phyloP scores from a whole-genome alignment of 2,797 vertebrate genomes.

The Psittacula derbiana region DNA sequence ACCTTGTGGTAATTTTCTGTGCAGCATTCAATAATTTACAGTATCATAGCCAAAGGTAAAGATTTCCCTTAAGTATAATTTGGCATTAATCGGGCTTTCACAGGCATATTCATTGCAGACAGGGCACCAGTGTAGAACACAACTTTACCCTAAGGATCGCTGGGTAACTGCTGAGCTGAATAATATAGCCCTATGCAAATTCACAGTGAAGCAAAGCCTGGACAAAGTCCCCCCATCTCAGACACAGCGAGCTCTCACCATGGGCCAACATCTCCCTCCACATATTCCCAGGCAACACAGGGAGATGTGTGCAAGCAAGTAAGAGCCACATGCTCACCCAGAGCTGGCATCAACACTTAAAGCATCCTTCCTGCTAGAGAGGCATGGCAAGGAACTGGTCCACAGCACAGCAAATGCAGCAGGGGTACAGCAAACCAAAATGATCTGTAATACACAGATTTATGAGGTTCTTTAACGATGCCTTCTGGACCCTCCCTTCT shows the following conservation, averaged over 20 bases:
- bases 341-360: background rate
- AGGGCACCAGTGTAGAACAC: conserved; percentile 52
- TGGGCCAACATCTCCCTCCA: background rate
- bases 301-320: background rate
- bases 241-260: background rate
- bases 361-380: background rate
- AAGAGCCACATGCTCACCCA: background rate
- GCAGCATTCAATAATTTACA: conserved; percentile 54
- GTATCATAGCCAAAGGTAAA: conserved; percentile 15
- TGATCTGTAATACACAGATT: accelerated
- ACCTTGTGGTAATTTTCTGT: conserved; percentile 5
- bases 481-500: background rate
- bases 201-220: background rate
- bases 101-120: conserved; percentile 60
- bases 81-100: conserved; percentile 62
- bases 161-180: conserved; percentile 39
- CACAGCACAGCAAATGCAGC: accelerated
- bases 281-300: background rate
- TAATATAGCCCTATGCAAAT: conserved; percentile 52
- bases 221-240: background rate
- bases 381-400: background rate
- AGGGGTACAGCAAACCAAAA: background rate
- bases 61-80: conserved; percentile 66
- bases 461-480: background rate
- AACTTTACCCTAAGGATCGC: conserved; percentile 17